Base-by-base conservation (phyloP, 2,888 invertebrate species). In the Rhingia rostrata region DNA sequence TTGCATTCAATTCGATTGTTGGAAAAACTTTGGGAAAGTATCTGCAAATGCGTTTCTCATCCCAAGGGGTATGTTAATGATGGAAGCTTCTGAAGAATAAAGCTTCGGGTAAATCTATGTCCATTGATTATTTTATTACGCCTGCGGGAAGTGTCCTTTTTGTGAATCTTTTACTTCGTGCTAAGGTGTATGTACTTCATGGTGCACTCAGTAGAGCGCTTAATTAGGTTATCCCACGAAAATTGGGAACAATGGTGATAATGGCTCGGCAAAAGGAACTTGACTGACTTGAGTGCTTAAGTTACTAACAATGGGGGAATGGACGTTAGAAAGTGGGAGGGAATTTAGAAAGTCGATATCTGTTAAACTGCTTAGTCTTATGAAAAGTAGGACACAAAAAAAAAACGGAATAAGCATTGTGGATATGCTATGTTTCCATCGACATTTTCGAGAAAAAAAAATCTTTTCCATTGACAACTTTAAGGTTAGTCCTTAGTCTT, bases 1-100 rank as follows among this genome's bases (percentile, higher is more conserved):
- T 22, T 58, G 35, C 58, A 47, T 56, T 64, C 7, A 7, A 9
- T 51, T 60, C 58, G 49, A 54, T 69, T 69, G 63, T 67, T 74
- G 7, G 30, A 51, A 63, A 39, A 60, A 70, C n/a, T 67, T 67
- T 63, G 10, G 53, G 6, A 54, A 51, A 32, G 12, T 41, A 30
- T 33, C 9, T n/a, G 53, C 6, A 41, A 82, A 49, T 78, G 67
- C 63, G 56, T 32, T 58, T 69, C 9, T 9, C 14, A 7, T 33
- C 14, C 12, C 9, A 22, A 10, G 32, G 56, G 30, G 12, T 43
- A 12, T 37, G 35, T n/a, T 45, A 54, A 49, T 64, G 47, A 6
- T n/a, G 22, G 41, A n/a, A n/a, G 22, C 6, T 35, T 58, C 5
- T 22, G 1, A 2, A 22, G 22, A 22, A 22, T 2, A 32, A 22